Percentiles rank a stretch among this genome's conserved stretches.
phyloP scores from a whole-genome alignment of 92 coral and sea anemone genomes.

The Phenganax stokvisi region DNA sequence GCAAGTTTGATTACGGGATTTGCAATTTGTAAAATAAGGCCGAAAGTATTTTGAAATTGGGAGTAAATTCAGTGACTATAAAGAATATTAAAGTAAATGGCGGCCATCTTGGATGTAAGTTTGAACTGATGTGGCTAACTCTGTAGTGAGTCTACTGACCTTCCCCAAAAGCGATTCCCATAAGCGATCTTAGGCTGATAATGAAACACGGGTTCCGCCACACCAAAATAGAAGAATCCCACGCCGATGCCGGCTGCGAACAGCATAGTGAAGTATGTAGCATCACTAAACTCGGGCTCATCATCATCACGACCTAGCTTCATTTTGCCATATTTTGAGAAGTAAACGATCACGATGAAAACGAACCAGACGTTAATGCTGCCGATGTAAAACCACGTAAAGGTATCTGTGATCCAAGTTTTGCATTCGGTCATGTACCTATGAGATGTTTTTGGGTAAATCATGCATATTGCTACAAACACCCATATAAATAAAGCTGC shows the following conservation, averaged over 20 bases:
- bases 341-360: slow-evolving; percentile 58
- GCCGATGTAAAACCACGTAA: slow-evolving; percentile 86
- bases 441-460: slow-evolving; percentile 41
- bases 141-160: slow-evolving; percentile 29
- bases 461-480: slow-evolving; percentile 53
- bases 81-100: background rate
- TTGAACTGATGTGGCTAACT: too few relatives aligned
- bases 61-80: background rate
- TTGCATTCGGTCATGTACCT: slow-evolving; percentile 42
- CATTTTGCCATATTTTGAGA: slow-evolving; percentile 67
- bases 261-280: slow-evolving; percentile 71
- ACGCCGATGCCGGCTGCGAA: slow-evolving; percentile 80
- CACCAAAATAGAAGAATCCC: slow-evolving; percentile 70
- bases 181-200: slow-evolving; percentile 42
- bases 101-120: too few relatives aligned
- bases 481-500: slow-evolving; percentile 62
- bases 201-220: slow-evolving; percentile 43
- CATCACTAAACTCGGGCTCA: slow-evolving; percentile 74
- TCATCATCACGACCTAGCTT: slow-evolving; percentile 72
- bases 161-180: slow-evolving; percentile 70
- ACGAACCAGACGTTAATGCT: slow-evolving; percentile 74
- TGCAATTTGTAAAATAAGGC: background rate
- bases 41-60: background rate
- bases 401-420: slow-evolving; percentile 60
- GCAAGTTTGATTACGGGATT: background rate